Base-by-base conservation (phyloP, 1,140 invertebrate species). In the Drosophila tristis region DNA sequence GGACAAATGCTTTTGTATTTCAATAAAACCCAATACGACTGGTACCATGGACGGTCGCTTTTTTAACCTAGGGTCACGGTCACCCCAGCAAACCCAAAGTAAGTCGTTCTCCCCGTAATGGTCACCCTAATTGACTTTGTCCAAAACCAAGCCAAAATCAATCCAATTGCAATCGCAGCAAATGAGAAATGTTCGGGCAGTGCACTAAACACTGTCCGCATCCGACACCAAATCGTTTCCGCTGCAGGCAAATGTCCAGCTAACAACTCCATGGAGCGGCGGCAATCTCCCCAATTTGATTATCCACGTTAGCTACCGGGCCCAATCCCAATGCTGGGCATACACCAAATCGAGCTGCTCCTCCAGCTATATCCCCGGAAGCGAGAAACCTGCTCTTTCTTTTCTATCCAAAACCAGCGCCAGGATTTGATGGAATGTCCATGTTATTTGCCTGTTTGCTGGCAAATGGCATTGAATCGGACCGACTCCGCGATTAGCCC, bases 401-500 rank as follows among this genome's bases (percentile, higher is more conserved):
- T 57, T 20, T 16, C 11, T n/a, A 4, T 44, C 20, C 35, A n/a
- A 50, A 49, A 2, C 31, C 49, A 31, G 20, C 26, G 35, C 57
- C 25, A 16, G 35, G 11, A 39, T 11, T 39, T 43, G 67, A 73
- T 42, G 60, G 71, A 53, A 65, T 74, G 53, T 56, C 61, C 42
- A 44, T 49, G 53, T 15, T 65, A 45, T 65, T 74, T 56, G 70
- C 53, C 43, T 39, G 60, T 74, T 56, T 74, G 54, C 42, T 55
- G 60, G 31, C 60, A 42, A 74, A 64, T 56, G 70, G 7, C 55
- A 72, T 73, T 61, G 50, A 73, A 48, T 48, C 39, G 56, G 31
- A 59, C 45, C n/a, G 47, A 4, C 7, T 35, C 16, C 45, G 54
- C 29, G 8, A 54, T 66, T 66, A 66, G 9, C 31, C 13, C 13